Conservation (phyloP, 2,113 vertebrate species). For the Deroptyus accipitrinus region DNA sequence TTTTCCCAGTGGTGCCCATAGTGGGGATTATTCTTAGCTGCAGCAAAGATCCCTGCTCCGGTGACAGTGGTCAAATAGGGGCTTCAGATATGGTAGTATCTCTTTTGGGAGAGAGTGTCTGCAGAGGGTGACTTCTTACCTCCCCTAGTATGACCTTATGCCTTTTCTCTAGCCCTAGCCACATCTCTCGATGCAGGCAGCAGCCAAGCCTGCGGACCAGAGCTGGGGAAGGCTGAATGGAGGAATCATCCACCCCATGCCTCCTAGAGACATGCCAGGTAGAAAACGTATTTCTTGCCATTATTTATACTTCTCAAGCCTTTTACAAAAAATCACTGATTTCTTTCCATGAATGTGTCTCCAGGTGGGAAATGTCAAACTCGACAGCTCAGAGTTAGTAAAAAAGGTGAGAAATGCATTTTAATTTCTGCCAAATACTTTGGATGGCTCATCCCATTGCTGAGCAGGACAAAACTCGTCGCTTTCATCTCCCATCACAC, state of each 20-base stretch:
- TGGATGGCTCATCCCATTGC: accelerated
- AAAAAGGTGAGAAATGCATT: background rate
- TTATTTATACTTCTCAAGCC: background rate
- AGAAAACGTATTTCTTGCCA: background rate
- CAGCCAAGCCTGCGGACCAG: background rate
- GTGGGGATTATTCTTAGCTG: background rate
- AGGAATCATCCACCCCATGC: background rate
- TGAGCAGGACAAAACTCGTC: background rate
- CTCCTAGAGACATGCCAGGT: background rate
- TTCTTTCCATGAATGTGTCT: background rate
- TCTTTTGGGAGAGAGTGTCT: background rate
- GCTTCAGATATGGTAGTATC: accelerated
- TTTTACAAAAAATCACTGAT: background rate
- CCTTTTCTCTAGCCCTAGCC: background rate
- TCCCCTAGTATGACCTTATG: background rate
- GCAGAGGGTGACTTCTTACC: background rate
- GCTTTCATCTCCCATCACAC: background rate
- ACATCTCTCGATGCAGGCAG: background rate
- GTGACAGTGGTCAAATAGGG: accelerated
- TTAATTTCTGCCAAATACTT: background rate
- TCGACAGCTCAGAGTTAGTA: background rate
- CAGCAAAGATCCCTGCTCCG: background rate
- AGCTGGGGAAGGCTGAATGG: background rate
- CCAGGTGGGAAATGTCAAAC: background rate
- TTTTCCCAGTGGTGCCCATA: background rate